Base-by-base conservation (phyloP, 2,113 vertebrate species). In the Echinops telfairi region DNA sequence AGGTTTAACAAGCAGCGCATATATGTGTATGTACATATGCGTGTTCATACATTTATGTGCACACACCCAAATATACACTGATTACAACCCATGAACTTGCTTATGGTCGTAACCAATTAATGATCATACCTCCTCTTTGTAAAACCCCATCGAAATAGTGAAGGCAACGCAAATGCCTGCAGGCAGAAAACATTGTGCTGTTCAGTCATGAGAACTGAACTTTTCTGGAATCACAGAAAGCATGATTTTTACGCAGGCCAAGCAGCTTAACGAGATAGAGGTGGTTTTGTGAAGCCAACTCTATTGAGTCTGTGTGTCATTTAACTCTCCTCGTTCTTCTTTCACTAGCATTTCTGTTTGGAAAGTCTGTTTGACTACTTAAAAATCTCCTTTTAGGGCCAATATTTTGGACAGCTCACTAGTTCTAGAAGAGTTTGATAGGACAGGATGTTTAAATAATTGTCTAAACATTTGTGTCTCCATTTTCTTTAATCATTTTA, bases 401-500 rank as follows among this genome's bases (percentile, higher is more conserved):
- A 86, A 53, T 53, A 81, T 75, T 79, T 86, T 80, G 70, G 10
- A 94, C 29, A 95, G 33, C 15, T 91, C 20, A 60, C 29, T 64
- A 60, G 77, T 70, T 84, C 71, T 6, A 62, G 78, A 93, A 92
- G 80, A 3, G 8, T 85, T 47, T 85, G 23, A 60, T 89, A n/a
- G 17, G 81, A 31, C 4, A 60, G 27, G 53, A 66, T 27, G 17
- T 84, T 89, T 78, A 88, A 81, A 76, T 87, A 73, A 86, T 77
- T 62, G 15, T 75, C 81, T 86, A 73, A 53, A 70, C 91, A 43
- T n/a, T 19, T 88, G 5, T 73, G 16, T 64, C 92, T 88, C 31
- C 53, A 2, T 86, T 38, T 29, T 83, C 81, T 70, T 93, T 66
- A 73, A 79, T 79, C 31, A 53, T 88, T 94, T 80, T 82, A 87